These are phyloP conservation scores for Periophthalmodon schlosseri DNA, from an alignment of 2,113 vertebrate genomes.

Conservation along the genomic window DNA sequence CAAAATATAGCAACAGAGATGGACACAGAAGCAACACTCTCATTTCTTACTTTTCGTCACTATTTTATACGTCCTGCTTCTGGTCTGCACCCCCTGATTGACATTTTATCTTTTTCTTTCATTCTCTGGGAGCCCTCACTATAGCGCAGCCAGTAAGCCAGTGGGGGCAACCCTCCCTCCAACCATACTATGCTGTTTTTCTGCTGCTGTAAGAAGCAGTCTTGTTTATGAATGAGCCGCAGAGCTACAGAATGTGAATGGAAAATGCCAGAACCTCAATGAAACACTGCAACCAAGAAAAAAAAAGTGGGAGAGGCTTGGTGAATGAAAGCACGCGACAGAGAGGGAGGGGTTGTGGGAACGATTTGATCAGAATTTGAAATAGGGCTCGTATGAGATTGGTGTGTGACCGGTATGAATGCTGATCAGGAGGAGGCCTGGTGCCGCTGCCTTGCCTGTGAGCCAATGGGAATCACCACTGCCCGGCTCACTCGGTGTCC, in stretches of 20 bases:
- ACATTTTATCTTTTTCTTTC: slow-evolving; percentile 22
- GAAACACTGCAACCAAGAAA: slow-evolving; percentile 50
- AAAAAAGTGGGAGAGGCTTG: slow-evolving; percentile 35
- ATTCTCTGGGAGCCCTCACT: slow-evolving; percentile 61
- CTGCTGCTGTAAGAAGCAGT: slow-evolving; percentile 74
- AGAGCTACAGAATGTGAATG: slow-evolving; percentile 73
- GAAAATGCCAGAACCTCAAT: slow-evolving; percentile 65
- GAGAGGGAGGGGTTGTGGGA: not conserved
- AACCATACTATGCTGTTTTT: slow-evolving; percentile 30
- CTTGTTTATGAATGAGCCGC: slow-evolving; percentile 75
- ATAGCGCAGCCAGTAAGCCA: slow-evolving; percentile 69
- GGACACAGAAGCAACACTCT: not conserved
- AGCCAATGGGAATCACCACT: slow-evolving; percentile 64
- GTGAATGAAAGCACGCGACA: slow-evolving; percentile 50
- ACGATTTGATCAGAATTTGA: slow-evolving; percentile 21
- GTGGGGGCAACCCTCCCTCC: slow-evolving; percentile 66
- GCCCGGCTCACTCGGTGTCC: slow-evolving; percentile 32
- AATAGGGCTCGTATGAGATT: slow-evolving; percentile 18
- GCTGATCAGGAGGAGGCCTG: slow-evolving; percentile 46
- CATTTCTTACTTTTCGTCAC: slow-evolving; percentile 6
- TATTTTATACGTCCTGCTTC: slow-evolving; percentile 20
- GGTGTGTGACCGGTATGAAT: slow-evolving; percentile 36
- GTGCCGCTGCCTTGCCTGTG: slow-evolving; percentile 31
- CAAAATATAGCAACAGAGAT: slow-evolving; percentile 16
- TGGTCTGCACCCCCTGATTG: slow-evolving; percentile 49